phyloP scores from a whole-genome alignment of 1,140 invertebrate species.

The Papilio helenus region DNA sequence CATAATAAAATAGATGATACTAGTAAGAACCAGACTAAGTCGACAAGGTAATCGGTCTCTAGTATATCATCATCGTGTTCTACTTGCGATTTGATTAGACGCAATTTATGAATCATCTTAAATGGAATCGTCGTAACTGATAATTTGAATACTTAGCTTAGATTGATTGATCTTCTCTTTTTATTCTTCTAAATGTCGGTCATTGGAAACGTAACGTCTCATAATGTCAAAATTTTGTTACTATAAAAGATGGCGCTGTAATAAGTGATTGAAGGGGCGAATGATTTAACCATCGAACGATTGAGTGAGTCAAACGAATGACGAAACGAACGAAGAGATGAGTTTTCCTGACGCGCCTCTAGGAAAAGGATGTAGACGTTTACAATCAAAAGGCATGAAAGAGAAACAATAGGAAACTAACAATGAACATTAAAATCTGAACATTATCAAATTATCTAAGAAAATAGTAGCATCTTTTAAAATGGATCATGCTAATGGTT shows the following conservation, averaged over 20 bases:
- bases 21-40: background rate
- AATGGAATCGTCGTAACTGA: background rate
- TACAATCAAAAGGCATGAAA: background rate
- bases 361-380: background rate
- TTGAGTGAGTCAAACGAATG: background rate
- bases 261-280: background rate
- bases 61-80: conserved; percentile 7
- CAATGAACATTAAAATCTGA: background rate
- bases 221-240: background rate
- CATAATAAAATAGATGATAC: background rate
- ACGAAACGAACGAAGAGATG: background rate
- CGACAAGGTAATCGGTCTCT: background rate
- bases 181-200: background rate
- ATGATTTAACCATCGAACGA: background rate
- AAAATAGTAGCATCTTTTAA: background rate
- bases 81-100: background rate
- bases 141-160: too few relatives aligned
- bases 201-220: background rate
- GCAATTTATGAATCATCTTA: background rate
- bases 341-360: background rate
- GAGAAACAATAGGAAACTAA: background rate
- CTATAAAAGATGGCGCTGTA: background rate
- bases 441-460: background rate
- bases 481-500: background rate
- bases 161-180: background rate